Evolutionary conservation across 2,797 vertebrate genomes (phyloP), one percentile per base, ranked within the genome.

Genomic region (Gambusia yucatana): DNA sequence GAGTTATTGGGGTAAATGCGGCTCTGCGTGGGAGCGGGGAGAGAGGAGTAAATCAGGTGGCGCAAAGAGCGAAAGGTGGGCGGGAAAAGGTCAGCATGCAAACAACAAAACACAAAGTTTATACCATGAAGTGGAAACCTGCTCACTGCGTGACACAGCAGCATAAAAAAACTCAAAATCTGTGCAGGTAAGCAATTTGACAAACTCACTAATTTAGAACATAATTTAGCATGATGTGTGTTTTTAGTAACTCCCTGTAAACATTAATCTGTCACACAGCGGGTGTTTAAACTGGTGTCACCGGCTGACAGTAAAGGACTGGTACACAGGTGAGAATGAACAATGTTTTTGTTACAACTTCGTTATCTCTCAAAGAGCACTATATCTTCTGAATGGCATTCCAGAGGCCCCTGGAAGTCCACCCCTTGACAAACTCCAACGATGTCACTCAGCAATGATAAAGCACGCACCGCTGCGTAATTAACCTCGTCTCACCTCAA

Each of bases 401-500:
- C 82, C 76, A 65, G 77, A 50, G 63, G 78, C 44, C 79, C 59
- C 65, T 70, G 83, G 77, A 84, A 73, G 83, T 77, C 76, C 78
- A 79, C 41, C 81, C 73, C 79, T 39, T 82, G 55, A 43, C 79
- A 87, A 87, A 82, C 85, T 82, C 78, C 77, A 77, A 57, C 73
- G 52, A 30, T 84, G 87, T 87, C 91, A 81, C 73, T 87, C 79
- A 36, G 82, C 6, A 13, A 50, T 81, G 91, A 94, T 90, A 88
- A 93, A 92, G 87, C 84, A 78, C 71, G 11, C 75, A 33, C 14
- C 57, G 0, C 20, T 33, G 83, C 71, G 78, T 82, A 83, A 92
- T 94, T 94, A 93, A 88, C 86, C 91, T 87, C 83, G 84, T 89
- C 87, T 89, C 90, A 79, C 87, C 91, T 82, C 83, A 77, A 90